Conservation (phyloP, 2,888 invertebrate species). For the Eilema sororculum region DNA sequence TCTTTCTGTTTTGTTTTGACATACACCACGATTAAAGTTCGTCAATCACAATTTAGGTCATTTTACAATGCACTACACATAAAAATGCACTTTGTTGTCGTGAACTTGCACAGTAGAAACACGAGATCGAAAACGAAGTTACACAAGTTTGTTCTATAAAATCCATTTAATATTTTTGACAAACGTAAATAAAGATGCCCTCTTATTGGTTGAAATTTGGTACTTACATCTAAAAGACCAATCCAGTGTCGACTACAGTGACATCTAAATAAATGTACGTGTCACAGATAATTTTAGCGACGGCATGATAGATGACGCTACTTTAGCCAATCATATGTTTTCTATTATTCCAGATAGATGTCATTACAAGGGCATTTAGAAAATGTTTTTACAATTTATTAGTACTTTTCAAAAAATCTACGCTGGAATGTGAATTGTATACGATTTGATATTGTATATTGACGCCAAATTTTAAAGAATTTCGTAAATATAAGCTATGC, state of each 20-base stretch:
- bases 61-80: constrained; percentile 81
- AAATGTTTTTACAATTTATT: too few species aligned
- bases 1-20: constrained; percentile 63
- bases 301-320: constrained; percentile 26
- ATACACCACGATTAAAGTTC: constrained; percentile 68
- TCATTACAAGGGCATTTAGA: neutral
- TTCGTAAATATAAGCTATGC: neutral
- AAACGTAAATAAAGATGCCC: neutral
- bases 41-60: constrained; percentile 81
- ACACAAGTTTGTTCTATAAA: constrained; percentile 45
- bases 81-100: constrained; percentile 80
- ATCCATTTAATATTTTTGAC: constrained; percentile 21
- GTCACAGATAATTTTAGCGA: constrained; percentile 30
- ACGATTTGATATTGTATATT: neutral
- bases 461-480: neutral
- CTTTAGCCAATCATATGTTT: neutral
- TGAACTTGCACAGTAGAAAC: constrained; percentile 79
- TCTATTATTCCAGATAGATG: constrained; percentile 29
- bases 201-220: constrained; percentile 33
- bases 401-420: neutral
- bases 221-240: constrained; percentile 17
- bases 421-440: neutral
- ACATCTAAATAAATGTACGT: constrained; percentile 38
- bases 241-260: constrained; percentile 23
- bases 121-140: constrained; percentile 61